phyloP scores from a whole-genome alignment of 2,888 invertebrate genomes.

The Andrena camellia region DNA sequence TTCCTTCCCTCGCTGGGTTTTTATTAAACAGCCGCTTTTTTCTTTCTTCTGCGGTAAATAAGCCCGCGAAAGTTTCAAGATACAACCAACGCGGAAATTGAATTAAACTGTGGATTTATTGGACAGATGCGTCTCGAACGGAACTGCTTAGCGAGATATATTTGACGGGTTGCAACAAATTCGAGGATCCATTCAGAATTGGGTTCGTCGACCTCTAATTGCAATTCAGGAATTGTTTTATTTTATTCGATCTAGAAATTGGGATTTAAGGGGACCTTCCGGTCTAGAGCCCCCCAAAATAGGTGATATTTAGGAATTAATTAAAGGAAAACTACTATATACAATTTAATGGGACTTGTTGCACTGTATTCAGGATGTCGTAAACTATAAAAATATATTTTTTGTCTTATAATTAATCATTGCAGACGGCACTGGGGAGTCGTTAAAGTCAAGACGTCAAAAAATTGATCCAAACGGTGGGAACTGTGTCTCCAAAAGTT shows the following conservation, averaged over 20 bases:
- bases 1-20: not conserved
- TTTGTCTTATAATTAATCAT: no score
- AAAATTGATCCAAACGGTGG: no score
- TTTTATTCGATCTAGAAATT: not conserved
- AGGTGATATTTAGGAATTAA: no score
- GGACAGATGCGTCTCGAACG: not conserved
- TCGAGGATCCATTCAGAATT: not conserved
- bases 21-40: conserved; percentile 19
- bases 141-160: not conserved
- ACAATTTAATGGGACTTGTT: no score
- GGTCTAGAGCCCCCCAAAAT: no score
- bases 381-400: no score
- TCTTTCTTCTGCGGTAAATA: conserved; percentile 5
- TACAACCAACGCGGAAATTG: not conserved
- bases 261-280: not conserved
- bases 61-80: conserved; percentile 1
- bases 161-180: not conserved
- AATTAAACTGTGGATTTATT: conserved; percentile 17
- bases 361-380: no score
- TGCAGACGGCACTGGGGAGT: no score
- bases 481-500: no score
- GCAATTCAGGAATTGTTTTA: not conserved
- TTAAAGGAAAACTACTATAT: no score
- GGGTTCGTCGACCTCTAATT: not conserved
- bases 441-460: no score